Evolutionary conservation across 2,797 vertebrate species (phyloP).

Genomic region (Rhyacichthys aspro): DNA sequence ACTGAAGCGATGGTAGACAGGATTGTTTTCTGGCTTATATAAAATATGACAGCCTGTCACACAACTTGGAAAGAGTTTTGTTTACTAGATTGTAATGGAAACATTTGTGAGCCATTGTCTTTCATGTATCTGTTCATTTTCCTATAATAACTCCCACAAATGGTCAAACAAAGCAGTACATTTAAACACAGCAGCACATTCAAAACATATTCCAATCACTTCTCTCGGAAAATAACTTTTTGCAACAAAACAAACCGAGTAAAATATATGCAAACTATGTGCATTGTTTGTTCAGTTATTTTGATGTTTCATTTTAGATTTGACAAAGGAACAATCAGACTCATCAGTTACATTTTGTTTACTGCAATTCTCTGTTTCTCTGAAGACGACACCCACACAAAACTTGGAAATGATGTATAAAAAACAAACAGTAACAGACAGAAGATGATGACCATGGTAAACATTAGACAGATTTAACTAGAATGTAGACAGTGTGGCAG

Average conservation of each 20-base stretch:
- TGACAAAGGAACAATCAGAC: constrained; percentile 23
- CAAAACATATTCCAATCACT: constrained; percentile 5
- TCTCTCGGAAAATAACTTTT: too few species aligned
- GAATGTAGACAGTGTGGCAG: too few species aligned
- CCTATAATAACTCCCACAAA: not conserved
- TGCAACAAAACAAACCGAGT: not conserved
- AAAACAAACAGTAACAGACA: too few species aligned
- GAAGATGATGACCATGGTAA: too few species aligned
- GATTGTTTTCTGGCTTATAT: too few species aligned
- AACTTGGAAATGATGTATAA: too few species aligned
- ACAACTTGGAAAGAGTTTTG: too few species aligned
- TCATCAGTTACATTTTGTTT: constrained; percentile 25
- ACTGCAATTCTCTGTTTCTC: constrained; percentile 13
- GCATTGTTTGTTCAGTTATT: constrained; percentile 1
- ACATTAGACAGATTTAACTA: too few species aligned
- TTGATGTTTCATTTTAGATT: constrained; percentile 14
- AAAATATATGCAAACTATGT: constrained; percentile 10
- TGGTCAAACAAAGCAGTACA: not conserved
- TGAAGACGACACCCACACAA: not conserved
- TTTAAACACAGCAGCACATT: not conserved
- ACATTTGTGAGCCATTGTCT: not conserved
- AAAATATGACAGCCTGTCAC: too few species aligned
- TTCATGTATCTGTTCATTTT: not conserved
- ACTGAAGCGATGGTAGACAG: too few species aligned
- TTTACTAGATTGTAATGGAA: not conserved